Percentiles rank a stretch among this genome's conserved stretches.
Conservation (phyloP, 2,888 invertebrate genomes). For the Zaprionus lineosus region DNA sequence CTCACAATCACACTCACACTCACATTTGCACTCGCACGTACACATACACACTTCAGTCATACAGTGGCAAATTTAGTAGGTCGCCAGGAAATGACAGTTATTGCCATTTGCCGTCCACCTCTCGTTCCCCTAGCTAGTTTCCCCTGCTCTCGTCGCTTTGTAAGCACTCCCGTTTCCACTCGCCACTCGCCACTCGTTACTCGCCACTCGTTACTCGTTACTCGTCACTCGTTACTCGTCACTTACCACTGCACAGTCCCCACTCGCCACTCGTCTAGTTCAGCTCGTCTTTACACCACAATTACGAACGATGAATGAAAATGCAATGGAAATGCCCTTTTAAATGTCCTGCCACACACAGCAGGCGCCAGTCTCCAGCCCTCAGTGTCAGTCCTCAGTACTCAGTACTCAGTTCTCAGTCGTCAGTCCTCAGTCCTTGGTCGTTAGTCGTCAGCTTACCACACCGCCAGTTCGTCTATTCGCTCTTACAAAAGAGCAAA, state of each 20-base stretch:
- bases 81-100: constrained; percentile 72
- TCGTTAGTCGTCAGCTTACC: constrained; percentile 37
- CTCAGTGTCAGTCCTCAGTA: not conserved
- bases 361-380: not conserved
- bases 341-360: constrained; percentile 43
- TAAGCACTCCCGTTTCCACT: not conserved
- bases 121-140: not conserved
- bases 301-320: constrained; percentile 73
- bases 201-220: not conserved
- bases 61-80: constrained; percentile 59
- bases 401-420: not conserved
- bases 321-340: constrained; percentile 68
- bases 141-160: not conserved
- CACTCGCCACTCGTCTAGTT: constrained; percentile 1
- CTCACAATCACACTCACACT: constrained; percentile 2
- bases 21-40: constrained; percentile 3
- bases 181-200: not conserved
- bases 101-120: constrained; percentile 60
- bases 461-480: constrained; percentile 43
- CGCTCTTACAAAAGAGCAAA: constrained; percentile 8
- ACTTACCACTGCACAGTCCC: not conserved
- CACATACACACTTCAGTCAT: not conserved
- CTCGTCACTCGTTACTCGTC: not conserved
- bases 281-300: constrained; percentile 66
- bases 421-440: not conserved